Conservation (phyloP, 1,140 invertebrate genomes). For the Aplysia californica region DNA sequence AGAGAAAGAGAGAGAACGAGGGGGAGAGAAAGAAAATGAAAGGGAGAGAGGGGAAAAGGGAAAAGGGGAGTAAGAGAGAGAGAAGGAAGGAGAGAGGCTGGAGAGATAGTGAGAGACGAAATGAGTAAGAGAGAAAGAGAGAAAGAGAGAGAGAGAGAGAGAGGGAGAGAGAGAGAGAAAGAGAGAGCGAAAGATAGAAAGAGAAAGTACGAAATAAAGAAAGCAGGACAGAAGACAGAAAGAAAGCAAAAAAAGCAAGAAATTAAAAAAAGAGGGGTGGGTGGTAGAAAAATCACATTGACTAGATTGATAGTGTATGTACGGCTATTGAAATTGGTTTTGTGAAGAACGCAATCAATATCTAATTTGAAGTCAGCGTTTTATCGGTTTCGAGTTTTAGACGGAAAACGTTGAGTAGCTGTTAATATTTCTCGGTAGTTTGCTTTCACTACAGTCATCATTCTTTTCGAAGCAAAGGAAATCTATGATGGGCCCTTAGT, state of each 20-base stretch:
- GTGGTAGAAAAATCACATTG: no score
- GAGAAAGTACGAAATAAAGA: not conserved
- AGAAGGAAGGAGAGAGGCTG: constrained; percentile 1
- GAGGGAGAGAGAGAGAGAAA: constrained; percentile 1
- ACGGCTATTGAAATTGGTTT: no score
- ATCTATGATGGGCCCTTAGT: no score
- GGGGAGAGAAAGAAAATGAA: not conserved
- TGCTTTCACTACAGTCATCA: no score
- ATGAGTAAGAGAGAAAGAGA: constrained; percentile 23
- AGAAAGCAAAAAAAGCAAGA: not conserved
- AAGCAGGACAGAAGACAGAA: not conserved
- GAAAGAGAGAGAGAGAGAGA: not conserved
- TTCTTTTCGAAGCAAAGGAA: no score
- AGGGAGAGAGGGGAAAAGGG: not conserved
- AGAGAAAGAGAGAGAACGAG: constrained; percentile 27
- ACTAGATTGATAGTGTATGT: no score
- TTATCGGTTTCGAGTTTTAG: no score
- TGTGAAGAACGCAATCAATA: no score
- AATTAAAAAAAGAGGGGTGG: no score
- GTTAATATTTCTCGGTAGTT: no score
- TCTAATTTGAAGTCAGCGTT: no score
- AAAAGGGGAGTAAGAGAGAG: not conserved
- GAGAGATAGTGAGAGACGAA: constrained; percentile 19
- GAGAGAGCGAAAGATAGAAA: not conserved
- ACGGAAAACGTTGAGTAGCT: no score